Evolutionary conservation across 2,797 vertebrate species (phyloP).

Genomic region (Pogoniulus pusillus): DNA sequence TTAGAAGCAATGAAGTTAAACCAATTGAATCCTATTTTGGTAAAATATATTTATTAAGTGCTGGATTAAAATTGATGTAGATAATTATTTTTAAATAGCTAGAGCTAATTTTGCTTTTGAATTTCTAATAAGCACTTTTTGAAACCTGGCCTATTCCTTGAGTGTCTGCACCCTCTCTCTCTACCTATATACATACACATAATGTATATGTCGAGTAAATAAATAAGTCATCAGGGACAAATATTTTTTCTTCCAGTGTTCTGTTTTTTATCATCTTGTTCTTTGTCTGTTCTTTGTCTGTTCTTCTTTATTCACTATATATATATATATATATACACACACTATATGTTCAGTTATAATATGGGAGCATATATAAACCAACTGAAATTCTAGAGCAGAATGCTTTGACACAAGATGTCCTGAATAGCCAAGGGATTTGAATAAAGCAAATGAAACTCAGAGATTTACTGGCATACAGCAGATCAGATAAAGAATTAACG

Average conservation of each 20-base stretch:
- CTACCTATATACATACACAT: not conserved
- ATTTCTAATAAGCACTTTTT: not conserved
- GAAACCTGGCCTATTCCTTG: not conserved
- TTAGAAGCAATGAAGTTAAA: not conserved
- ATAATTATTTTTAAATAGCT: not conserved
- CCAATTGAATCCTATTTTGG: not conserved
- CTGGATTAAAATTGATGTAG: not conserved
- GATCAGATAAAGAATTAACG: slow-evolving; percentile 85
- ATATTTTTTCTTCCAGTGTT: not conserved
- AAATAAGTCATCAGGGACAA: not conserved
- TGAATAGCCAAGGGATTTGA: slow-evolving; percentile 81
- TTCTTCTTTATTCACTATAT: not conserved
- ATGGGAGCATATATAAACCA: not conserved
- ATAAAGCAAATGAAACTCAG: slow-evolving; percentile 85
- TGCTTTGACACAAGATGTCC: slow-evolving; percentile 37
- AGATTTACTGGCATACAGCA: slow-evolving; percentile 82
- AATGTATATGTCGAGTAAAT: not conserved
- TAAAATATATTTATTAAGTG: not conserved
- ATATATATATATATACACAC: no score
- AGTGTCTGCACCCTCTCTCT: not conserved
- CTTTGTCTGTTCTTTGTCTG: not conserved
- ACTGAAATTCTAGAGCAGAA: slow-evolving; percentile 14
- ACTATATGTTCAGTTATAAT: not conserved
- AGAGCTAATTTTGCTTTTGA: not conserved
- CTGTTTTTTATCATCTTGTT: not conserved